phyloP scores from a whole-genome alignment of 2,888 invertebrate species.

The Drosophila putrida region DNA sequence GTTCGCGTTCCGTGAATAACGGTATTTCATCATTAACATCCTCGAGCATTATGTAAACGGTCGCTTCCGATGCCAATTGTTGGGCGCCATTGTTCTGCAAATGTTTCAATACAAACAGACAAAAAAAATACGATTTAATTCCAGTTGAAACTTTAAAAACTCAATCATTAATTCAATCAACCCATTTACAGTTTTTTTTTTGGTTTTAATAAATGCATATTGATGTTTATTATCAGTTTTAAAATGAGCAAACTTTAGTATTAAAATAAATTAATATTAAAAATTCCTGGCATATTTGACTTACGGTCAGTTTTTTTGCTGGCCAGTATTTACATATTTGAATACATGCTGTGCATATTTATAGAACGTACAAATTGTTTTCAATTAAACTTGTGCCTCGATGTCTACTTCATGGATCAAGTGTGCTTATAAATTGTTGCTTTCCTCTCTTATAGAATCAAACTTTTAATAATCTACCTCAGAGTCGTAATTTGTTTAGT shows the following conservation, averaged over 20 bases:
- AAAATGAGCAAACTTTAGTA: slow-evolving; percentile 8
- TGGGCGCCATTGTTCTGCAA: slow-evolving; percentile 96
- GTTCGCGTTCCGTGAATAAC: slow-evolving; percentile 96
- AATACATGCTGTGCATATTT: slow-evolving; percentile 13
- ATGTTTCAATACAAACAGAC: slow-evolving; percentile 5
- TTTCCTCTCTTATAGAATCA: too few relatives aligned
- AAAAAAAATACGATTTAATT: slow-evolving; percentile 9
- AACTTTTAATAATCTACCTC: too few relatives aligned
- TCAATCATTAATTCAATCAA: slow-evolving; percentile 6
- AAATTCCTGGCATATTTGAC: slow-evolving; percentile 27
- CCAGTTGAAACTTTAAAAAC: slow-evolving; percentile 1
- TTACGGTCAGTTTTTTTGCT: background rate
- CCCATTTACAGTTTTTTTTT: background rate
- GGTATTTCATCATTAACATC: slow-evolving; percentile 99
- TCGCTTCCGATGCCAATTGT: slow-evolving; percentile 97
- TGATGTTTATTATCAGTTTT: background rate
- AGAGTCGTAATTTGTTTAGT: too few relatives aligned
- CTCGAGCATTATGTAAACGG: slow-evolving; percentile 96
- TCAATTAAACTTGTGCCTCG: background rate
- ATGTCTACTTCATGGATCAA: too few relatives aligned
- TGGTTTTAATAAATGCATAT: background rate
- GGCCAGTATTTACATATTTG: background rate
- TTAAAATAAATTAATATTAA: slow-evolving; percentile 13
- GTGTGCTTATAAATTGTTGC: too few relatives aligned
- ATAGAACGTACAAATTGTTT: background rate